phyloP scores from a whole-genome alignment of 2,888 invertebrate species.

The Leptopterna dolabrata region DNA sequence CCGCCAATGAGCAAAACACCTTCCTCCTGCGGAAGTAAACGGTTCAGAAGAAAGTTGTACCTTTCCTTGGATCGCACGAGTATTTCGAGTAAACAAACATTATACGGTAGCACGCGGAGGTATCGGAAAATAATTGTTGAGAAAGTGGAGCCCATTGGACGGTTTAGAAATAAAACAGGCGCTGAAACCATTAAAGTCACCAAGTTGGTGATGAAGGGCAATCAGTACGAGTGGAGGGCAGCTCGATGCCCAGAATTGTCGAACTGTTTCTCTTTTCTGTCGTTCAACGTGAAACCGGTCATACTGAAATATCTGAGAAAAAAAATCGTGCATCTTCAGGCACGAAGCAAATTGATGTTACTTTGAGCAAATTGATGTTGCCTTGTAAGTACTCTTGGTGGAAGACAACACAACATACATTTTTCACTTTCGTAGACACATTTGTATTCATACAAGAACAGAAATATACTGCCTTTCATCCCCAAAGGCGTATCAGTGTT shows the following conservation, averaged over 20 bases:
- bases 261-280: background rate
- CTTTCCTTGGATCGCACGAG: too few relatives aligned
- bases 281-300: background rate
- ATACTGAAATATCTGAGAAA: background rate
- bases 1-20: background rate
- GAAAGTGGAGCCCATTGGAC: background rate
- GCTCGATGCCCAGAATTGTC: background rate
- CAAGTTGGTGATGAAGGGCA: background rate
- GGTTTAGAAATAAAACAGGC: background rate
- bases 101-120: background rate
- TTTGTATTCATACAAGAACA: too few relatives aligned
- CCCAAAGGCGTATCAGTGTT: too few relatives aligned
- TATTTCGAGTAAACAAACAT: background rate
- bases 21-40: background rate
- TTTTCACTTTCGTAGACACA: too few relatives aligned
- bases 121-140: slow-evolving; percentile 12
- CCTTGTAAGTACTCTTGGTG: too few relatives aligned
- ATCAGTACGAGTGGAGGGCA: background rate
- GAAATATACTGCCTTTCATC: too few relatives aligned
- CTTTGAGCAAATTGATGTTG: too few relatives aligned
- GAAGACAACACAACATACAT: too few relatives aligned
- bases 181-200: slow-evolving; percentile 6
- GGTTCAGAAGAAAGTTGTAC: background rate
- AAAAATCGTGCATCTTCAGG: too few relatives aligned
- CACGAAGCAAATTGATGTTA: too few relatives aligned